Evolutionary conservation across 1,140 invertebrate genomes (phyloP), one percentile per base, ranked within the genome.

Genomic region (Himalopsyche phryganea): DNA sequence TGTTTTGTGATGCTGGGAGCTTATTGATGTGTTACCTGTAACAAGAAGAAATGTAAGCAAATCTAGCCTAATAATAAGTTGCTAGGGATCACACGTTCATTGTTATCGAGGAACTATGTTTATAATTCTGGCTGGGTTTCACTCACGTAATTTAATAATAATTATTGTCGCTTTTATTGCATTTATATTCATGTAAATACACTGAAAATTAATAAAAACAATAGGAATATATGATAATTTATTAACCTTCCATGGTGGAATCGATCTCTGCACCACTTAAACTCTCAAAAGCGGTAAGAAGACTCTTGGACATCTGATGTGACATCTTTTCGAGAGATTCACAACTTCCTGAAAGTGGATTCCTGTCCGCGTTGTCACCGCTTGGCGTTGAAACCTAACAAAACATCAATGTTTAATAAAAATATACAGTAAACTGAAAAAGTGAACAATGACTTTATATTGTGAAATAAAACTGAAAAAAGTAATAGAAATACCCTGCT

Each of bases 211-310:
- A n/a, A n/a, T n/a, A n/a, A n/a, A n/a, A n/a, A n/a, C n/a, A n/a
- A n/a, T n/a, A n/a, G n/a, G n/a, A n/a, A n/a, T n/a, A n/a, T n/a
- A n/a, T n/a, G n/a, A n/a, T n/a, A n/a, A n/a, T n/a, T n/a, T n/a
- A n/a, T n/a, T n/a, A n/a, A n/a, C n/a, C 51, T 10, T 40, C 67
- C 50, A 66, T 69, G 40, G 69, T 69, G 40, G 68, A 60, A 49
- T 80, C 78, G 20, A 72, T 66, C 63, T 86, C 84, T 10, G 81
- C 79, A 0, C 84, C 84, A 60, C 85, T 86, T 5, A 90, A 74
- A 59, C 85, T 89, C 68, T 91, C 88, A 71, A 88, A 90, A 13
- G 86, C 89, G 36, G 84, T 87, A 68, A 90, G 88, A 33, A 91
- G 73, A 71, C 85, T 91, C 65, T 85, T 85, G 69, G 89, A 87